Evolutionary conservation across 1,140 invertebrate genomes (phyloP).

Genomic region (Zeugodacus cucurbitae): DNA sequence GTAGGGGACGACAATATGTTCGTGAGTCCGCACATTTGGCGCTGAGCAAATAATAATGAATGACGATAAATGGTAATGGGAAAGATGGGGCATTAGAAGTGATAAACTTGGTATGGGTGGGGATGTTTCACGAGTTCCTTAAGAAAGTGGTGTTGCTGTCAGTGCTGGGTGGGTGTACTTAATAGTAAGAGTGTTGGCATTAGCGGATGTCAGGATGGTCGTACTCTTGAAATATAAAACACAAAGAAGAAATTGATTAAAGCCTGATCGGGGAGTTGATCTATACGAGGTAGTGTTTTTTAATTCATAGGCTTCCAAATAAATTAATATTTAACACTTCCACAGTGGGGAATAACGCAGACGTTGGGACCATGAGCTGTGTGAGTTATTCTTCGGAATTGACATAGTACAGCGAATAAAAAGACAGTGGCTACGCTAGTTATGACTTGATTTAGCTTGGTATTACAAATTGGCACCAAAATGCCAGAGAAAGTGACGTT

Average conservation of each 20-base stretch:
- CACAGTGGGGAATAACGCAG: no score
- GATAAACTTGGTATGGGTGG: neutral
- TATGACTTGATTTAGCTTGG: no score
- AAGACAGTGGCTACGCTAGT: no score
- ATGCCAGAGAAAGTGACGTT: no score
- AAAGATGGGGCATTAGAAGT: neutral
- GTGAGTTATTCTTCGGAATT: no score
- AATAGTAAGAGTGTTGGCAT: neutral
- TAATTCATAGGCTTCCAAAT: no score
- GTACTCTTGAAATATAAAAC: neutral
- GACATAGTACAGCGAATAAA: no score
- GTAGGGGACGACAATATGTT: neutral
- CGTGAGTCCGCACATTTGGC: neutral
- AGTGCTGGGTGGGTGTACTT: neutral
- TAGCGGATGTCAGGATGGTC: neutral
- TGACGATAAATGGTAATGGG: neutral
- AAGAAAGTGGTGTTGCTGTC: neutral
- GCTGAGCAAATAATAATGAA: neutral
- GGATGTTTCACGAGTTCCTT: neutral
- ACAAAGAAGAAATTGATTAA: neutral
- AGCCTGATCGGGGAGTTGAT: neutral
- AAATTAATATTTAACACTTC: no score
- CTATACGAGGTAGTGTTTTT: no score
- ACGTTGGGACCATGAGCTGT: no score
- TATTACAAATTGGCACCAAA: no score